Evolutionary conservation across 2,113 vertebrate species (phyloP).

Genomic region (Cynopterus brachyotis): DNA sequence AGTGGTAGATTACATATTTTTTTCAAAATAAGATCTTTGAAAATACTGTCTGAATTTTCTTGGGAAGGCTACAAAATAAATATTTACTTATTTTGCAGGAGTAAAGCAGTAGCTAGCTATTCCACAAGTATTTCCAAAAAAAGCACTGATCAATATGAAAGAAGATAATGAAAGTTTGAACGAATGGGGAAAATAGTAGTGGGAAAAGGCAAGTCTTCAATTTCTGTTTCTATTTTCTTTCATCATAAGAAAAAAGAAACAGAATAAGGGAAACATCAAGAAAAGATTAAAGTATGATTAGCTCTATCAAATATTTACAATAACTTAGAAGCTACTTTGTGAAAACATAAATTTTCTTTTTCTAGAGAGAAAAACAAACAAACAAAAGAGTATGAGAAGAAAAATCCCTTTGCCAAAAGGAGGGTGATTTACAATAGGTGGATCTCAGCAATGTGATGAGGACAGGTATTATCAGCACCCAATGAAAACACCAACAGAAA

Average conservation of each 20-base stretch:
- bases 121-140: background rate
- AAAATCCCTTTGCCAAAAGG: background rate
- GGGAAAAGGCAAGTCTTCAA: background rate
- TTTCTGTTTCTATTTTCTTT: conserved; percentile 11
- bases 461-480: background rate
- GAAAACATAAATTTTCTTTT: background rate
- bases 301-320: background rate
- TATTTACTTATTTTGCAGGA: background rate
- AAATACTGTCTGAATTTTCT: background rate
- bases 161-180: background rate
- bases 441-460: background rate
- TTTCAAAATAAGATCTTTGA: background rate
- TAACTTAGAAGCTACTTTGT: background rate
- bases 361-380: background rate
- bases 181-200: background rate
- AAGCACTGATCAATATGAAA: background rate
- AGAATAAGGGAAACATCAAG: background rate
- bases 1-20: background rate
- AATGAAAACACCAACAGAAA: background rate
- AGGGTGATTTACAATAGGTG: background rate
- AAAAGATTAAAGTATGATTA: background rate
- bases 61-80: background rate
- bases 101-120: background rate
- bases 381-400: background rate
- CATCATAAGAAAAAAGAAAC: background rate